Evolutionary conservation across 1,140 invertebrate genomes (phyloP).

Genomic region (Hydropsyche tenuis): DNA sequence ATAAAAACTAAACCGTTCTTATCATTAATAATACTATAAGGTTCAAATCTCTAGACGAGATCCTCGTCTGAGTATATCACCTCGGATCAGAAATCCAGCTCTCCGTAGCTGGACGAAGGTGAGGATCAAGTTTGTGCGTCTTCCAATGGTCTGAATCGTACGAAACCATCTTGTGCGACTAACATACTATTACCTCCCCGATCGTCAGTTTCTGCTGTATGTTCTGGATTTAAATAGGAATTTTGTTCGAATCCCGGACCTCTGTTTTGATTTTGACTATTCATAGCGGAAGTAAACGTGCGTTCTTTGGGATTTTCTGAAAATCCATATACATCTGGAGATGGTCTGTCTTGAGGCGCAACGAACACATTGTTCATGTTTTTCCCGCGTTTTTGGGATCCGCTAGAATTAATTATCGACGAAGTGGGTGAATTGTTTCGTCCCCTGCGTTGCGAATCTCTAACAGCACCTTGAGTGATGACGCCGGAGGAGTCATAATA

Average conservation of each 20-base stretch:
- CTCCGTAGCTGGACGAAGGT: constrained; percentile 51
- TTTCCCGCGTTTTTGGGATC: constrained; percentile 60
- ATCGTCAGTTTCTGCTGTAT: constrained; percentile 55
- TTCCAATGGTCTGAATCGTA: constrained; percentile 76
- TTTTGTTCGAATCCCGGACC: constrained; percentile 55
- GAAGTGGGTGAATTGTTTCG: constrained; percentile 58
- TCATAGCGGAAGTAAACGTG: constrained; percentile 55
- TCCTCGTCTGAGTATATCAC: constrained; percentile 48
- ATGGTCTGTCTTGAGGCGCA: constrained; percentile 58
- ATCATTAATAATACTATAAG: constrained; percentile 32
- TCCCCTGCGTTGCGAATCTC: constrained; percentile 56
- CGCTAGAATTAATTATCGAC: constrained; percentile 58
- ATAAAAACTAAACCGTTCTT: constrained; percentile 28
- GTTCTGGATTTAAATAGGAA: constrained; percentile 60
- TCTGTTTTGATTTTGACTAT: constrained; percentile 54
- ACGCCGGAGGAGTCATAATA: constrained; percentile 53
- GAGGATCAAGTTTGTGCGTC: constrained; percentile 64
- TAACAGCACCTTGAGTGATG: constrained; percentile 52
- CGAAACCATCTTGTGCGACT: constrained; percentile 84
- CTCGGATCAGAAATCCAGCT: constrained; percentile 51
- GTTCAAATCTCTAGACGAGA: constrained; percentile 45
- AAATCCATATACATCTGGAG: constrained; percentile 65
- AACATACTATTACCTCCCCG: constrained; percentile 69
- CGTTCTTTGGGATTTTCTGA: constrained; percentile 63
- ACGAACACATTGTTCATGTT: constrained; percentile 50